Evolutionary conservation across 1,140 invertebrate genomes (phyloP).

Genomic region (Philopotamus ludificatus): DNA sequence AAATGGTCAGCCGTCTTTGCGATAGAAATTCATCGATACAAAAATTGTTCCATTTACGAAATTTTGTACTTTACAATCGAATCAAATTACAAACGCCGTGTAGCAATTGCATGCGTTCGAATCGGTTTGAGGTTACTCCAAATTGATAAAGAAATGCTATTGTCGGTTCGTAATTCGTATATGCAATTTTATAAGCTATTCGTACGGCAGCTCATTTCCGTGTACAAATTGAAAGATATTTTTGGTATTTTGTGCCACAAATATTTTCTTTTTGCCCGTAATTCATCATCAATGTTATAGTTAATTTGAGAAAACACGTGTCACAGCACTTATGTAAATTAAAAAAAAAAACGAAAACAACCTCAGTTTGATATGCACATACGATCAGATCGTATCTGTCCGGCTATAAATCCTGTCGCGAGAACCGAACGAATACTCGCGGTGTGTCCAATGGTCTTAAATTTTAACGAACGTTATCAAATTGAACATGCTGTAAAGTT

Average conservation of each 20-base stretch:
- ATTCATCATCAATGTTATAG: neutral
- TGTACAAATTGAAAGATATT: neutral
- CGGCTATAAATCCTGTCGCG: neutral
- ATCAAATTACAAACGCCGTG: no score
- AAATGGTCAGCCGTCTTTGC: constrained; percentile 5
- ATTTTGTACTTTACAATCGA: no score
- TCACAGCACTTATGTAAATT: neutral
- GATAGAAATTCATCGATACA: no score
- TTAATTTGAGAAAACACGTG: no score
- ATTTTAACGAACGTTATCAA: constrained; percentile 22
- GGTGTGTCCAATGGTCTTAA: neutral
- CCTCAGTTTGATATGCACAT: no score
- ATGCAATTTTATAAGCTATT: no score
- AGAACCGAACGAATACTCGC: neutral
- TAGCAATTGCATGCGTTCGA: no score
- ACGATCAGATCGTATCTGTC: neutral
- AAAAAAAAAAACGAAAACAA: constrained; percentile 6
- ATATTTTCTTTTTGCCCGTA: neutral
- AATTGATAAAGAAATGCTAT: no score
- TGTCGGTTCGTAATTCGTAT: no score
- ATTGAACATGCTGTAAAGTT: constrained; percentile 22
- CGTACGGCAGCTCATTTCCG: no score
- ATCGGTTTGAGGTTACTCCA: no score
- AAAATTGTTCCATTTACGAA: no score
- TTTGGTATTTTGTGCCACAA: neutral